These are phyloP conservation scores for Paedocypris sp. DNA, from an alignment of 2,113 vertebrate genomes.

Conservation along the genomic window DNA sequence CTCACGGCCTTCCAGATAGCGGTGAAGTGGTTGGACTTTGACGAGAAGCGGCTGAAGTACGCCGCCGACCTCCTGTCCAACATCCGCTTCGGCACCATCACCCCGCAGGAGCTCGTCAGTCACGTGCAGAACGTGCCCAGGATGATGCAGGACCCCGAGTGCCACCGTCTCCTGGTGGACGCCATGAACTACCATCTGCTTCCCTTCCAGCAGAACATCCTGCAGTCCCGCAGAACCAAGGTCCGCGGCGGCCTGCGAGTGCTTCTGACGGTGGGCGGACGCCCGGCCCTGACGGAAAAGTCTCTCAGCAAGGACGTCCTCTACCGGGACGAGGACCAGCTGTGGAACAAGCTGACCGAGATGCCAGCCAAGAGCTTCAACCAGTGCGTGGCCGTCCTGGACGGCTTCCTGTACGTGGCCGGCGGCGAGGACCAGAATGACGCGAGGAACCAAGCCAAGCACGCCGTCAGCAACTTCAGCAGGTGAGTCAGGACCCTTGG, in stretches of 20 bases:
- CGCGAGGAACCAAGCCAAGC: slow-evolving; percentile 96
- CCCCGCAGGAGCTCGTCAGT: slow-evolving; percentile 89
- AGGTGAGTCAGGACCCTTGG: slow-evolving; percentile 62
- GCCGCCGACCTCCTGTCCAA: slow-evolving; percentile 81
- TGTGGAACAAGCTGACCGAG: slow-evolving; percentile 92
- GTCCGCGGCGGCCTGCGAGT: slow-evolving; percentile 87
- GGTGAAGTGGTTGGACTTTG: slow-evolving; percentile 96
- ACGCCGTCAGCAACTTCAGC: slow-evolving; percentile 97
- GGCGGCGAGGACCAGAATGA: slow-evolving; percentile 99
- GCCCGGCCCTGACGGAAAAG: slow-evolving; percentile 91
- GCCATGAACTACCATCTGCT: slow-evolving; percentile 98
- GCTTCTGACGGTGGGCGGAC: slow-evolving; percentile 85
- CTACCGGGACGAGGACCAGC: slow-evolving; percentile 83
- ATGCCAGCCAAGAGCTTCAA: slow-evolving; percentile 98
- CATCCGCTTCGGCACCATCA: slow-evolving; percentile 93
- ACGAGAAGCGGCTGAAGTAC: slow-evolving; percentile 90
- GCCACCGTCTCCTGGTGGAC: slow-evolving; percentile 91
- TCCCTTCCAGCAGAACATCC: slow-evolving; percentile 91
- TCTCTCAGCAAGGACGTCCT: slow-evolving; percentile 94
- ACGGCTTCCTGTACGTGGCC: slow-evolving; percentile 93
- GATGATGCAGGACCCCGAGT: slow-evolving; percentile 97
- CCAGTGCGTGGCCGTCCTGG: slow-evolving; percentile 91
- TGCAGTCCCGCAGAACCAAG: slow-evolving; percentile 95
- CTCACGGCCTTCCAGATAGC: slow-evolving; percentile 95
- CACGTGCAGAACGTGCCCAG: slow-evolving; percentile 88